Evolutionary conservation across 2,113 vertebrate genomes (phyloP), one percentile per base, ranked within the genome.

Genomic region (Dinomys branickii): DNA sequence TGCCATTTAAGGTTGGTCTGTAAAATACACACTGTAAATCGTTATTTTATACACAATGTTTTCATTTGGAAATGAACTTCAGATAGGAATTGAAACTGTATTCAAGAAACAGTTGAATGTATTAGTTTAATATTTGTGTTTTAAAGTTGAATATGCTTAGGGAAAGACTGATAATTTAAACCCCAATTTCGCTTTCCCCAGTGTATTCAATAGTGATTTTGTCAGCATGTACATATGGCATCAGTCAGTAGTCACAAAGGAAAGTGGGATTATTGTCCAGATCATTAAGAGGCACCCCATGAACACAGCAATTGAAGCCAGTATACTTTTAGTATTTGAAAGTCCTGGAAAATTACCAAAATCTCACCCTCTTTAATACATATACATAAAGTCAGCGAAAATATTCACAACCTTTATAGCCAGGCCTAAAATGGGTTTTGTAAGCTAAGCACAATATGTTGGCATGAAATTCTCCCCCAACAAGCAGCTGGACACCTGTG

Each of bases 301-400:
- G 61, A 95, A 63, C 75, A 56, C 65, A 91, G 86, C 90, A 95
- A 90, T 71, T 69, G 73, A 94, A 93, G 26, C 61, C 91, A 94
- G 30, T n/a, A 1, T 11, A 88, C 44, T 67, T 88, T 91, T 82
- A 52, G 20, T 80, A 80, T 85, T 96, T 92, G 69, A 94, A 96
- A 63, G 38, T 88, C 95, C 92, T 97, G 93, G 93, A 95, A 96
- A 85, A 88, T 63, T 94, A 69, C 95, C 96, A 67, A 96, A 93
- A 63, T 87, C 81, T 54, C 75, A 85, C 81, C 41, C 22, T 87
- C 88, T 94, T 96, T 85, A 78, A 65, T 94, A 58, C 30, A 82
- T 90, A 58, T 52, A 65, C 56, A 93, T 85, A 83, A 96, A 94
- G 85, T 92, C 85, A 91, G 83, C 41, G 81, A 94, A 93, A 92